Evolutionary conservation across 2,113 vertebrate species (phyloP).

Genomic region (Bubo blakistoni): DNA sequence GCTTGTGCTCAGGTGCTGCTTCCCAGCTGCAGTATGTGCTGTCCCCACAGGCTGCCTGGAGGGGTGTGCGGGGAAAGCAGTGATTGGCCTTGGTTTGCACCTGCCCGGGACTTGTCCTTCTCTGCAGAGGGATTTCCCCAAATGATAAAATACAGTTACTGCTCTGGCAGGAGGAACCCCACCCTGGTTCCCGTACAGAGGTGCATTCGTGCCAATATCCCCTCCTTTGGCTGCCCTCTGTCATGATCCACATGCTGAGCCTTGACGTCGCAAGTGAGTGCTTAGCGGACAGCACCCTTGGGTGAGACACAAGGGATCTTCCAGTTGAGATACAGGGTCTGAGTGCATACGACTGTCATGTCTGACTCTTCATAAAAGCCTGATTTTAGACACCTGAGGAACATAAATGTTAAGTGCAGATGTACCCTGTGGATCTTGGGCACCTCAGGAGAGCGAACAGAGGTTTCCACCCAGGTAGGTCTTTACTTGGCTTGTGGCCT

Average conservation of each 20-base stretch:
- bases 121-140: neutral
- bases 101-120: neutral
- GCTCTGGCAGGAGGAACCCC: neutral
- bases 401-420: no score
- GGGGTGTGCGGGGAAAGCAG: neutral
- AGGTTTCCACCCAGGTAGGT: neutral
- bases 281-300: no score
- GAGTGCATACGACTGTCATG: accelerated
- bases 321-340: neutral
- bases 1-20: neutral
- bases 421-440: neutral
- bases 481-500: neutral
- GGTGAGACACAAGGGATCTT: neutral
- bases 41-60: neutral
- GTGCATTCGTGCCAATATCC: no score
- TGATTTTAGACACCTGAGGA: neutral
- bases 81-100: neutral
- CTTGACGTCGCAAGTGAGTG: neutral
- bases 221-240: neutral
- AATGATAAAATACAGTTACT: accelerated
- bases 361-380: neutral
- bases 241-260: neutral
- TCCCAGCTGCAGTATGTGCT: neutral
- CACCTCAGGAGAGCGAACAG: neutral
- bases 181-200: neutral